Percentiles rank a stretch among this genome's conserved stretches.
Evolutionary conservation across 1,140 invertebrate species (phyloP).

Genomic region (Ectropis grisescens): DNA sequence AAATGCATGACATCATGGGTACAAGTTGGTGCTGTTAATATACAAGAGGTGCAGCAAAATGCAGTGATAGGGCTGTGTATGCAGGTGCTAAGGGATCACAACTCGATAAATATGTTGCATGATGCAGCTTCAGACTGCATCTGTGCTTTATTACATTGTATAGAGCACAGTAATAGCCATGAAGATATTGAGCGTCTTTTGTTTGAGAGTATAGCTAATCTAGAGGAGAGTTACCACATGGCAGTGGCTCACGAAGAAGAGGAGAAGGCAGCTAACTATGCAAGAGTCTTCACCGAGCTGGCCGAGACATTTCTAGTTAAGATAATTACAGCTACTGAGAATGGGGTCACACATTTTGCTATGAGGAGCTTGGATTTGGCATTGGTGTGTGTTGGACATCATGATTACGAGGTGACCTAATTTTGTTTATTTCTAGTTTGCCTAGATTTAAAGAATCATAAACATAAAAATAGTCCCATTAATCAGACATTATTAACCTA

Average conservation of each 20-base stretch:
- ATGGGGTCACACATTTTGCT: slow-evolving; percentile 80
- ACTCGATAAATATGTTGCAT: slow-evolving; percentile 80
- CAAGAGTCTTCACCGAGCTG: slow-evolving; percentile 94
- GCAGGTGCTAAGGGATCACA: slow-evolving; percentile 75
- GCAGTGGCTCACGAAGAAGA: slow-evolving; percentile 94
- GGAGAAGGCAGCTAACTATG: slow-evolving; percentile 92
- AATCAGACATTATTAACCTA: too few species aligned
- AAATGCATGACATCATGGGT: slow-evolving; percentile 88
- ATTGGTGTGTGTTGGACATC: slow-evolving; percentile 93
- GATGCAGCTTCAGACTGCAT: slow-evolving; percentile 93
- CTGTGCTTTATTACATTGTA: slow-evolving; percentile 84
- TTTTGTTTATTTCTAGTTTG: too few species aligned
- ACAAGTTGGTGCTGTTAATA: slow-evolving; percentile 77
- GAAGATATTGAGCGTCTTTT: slow-evolving; percentile 80
- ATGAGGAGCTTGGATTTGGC: slow-evolving; percentile 91
- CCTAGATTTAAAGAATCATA: too few species aligned
- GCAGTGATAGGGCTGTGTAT: slow-evolving; percentile 79
- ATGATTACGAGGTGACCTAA: slow-evolving; percentile 96
- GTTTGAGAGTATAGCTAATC: slow-evolving; percentile 83
- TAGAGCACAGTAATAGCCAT: slow-evolving; percentile 81
- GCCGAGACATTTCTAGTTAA: slow-evolving; percentile 91
- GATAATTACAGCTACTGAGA: slow-evolving; percentile 75
- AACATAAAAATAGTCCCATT: too few species aligned
- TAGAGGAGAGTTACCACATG: slow-evolving; percentile 91
- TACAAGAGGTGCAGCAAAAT: slow-evolving; percentile 77